Evolutionary conservation across 1,140 invertebrate genomes (phyloP).

Genomic region (Palaemon carinicauda): DNA sequence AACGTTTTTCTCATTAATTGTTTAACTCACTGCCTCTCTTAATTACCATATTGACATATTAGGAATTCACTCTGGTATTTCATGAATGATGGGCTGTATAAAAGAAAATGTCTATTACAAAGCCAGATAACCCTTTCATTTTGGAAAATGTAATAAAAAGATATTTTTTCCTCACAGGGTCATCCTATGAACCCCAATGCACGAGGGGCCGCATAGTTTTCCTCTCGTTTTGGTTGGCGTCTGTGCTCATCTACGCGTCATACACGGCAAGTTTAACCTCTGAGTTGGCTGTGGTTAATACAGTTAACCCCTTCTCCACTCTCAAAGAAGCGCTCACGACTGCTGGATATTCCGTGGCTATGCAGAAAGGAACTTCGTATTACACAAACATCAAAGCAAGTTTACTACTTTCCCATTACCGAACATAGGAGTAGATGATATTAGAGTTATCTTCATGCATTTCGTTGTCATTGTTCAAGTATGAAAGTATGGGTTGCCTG

Average conservation of each 20-base stretch:
- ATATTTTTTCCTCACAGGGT: neutral
- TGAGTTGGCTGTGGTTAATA: slow-evolving; percentile 23
- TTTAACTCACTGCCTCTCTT: too few species aligned
- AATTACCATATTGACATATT: too few species aligned
- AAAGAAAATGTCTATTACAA: too few species aligned
- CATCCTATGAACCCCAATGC: neutral
- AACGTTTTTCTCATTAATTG: too few species aligned
- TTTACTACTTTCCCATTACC: neutral
- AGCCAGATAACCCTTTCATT: too few species aligned
- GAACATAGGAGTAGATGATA: too few species aligned
- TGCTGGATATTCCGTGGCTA: neutral
- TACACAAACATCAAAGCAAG: neutral
- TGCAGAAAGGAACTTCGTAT: slow-evolving; percentile 10
- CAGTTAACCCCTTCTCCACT: neutral
- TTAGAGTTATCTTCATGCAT: too few species aligned
- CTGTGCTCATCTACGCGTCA: neutral
- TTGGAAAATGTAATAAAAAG: too few species aligned
- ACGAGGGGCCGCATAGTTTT: slow-evolving; percentile 18
- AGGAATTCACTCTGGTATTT: too few species aligned
- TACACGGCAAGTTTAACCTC: slow-evolving; percentile 37
- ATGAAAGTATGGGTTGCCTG: too few species aligned
- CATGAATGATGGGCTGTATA: too few species aligned
- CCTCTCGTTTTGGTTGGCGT: neutral
- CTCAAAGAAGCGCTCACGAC: slow-evolving; percentile 13
- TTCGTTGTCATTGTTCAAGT: too few species aligned